These are phyloP conservation scores for Macquaria australasica DNA, from an alignment of 2,113 vertebrate species.

Conservation along the genomic window DNA sequence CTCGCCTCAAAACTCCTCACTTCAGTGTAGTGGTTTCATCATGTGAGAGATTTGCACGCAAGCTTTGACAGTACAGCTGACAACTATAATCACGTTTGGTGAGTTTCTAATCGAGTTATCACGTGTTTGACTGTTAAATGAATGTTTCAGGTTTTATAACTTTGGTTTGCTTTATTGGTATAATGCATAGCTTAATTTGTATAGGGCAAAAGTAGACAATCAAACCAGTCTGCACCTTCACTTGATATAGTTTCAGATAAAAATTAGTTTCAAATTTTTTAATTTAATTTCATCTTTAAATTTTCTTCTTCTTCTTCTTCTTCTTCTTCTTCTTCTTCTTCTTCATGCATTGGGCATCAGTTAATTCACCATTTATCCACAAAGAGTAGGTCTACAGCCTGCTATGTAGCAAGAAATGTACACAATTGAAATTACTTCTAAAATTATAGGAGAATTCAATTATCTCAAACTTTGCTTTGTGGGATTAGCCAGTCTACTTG, in stretches of 20 bases:
- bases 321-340: too few species aligned
- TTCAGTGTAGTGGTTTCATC: background rate
- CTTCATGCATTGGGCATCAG: background rate
- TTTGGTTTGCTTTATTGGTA: background rate
- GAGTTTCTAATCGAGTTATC: background rate
- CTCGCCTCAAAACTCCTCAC: background rate
- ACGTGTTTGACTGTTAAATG: background rate
- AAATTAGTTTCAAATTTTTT: background rate
- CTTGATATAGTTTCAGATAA: background rate
- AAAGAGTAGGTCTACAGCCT: background rate
- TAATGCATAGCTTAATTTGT: background rate
- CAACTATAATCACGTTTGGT: background rate
- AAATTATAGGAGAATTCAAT: background rate
- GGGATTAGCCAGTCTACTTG: background rate
- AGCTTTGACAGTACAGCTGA: background rate
- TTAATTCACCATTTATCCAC: background rate
- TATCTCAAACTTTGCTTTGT: constrained; percentile 7
- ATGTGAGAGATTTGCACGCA: background rate
- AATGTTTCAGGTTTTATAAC: background rate
- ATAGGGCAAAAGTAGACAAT: background rate
- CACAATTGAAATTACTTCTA: background rate
- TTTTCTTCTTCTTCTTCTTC: background rate
- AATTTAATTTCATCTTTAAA: background rate
- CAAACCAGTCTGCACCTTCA: background rate
- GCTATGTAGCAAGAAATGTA: background rate